phyloP scores from a whole-genome alignment of 2,797 vertebrate genomes.

The Florisuga fusca region DNA sequence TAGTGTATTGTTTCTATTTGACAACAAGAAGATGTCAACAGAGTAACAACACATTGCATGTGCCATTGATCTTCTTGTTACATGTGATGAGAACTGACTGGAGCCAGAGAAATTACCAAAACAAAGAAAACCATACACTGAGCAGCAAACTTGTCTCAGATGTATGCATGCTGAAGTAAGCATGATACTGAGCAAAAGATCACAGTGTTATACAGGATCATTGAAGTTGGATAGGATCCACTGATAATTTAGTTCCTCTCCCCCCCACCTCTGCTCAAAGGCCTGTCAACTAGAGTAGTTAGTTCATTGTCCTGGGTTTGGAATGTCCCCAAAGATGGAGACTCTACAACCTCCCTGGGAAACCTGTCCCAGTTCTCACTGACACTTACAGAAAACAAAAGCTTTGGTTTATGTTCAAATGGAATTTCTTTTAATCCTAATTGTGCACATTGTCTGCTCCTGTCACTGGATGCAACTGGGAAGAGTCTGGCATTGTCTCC shows the following conservation, averaged over 20 bases:
- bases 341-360: not conserved
- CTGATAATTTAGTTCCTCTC: not conserved
- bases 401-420: not conserved
- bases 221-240: not conserved
- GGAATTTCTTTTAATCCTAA: not conserved
- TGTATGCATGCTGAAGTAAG: not conserved
- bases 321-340: not conserved
- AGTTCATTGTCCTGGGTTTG: not conserved
- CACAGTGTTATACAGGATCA: not conserved
- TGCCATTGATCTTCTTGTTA: not conserved
- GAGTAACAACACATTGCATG: not conserved
- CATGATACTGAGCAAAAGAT: not conserved
- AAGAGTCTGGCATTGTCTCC: not conserved
- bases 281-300: not conserved
- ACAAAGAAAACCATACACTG: not conserved
- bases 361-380: not conserved
- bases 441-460: not conserved
- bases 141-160: not conserved
- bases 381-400: not conserved
- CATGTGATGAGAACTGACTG: not conserved
- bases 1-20: not conserved
- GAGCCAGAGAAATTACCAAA: not conserved
- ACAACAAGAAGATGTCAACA: not conserved
- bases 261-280: not conserved
- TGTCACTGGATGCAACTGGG: not conserved